Evolutionary conservation across 2,888 invertebrate species (phyloP), one percentile per base, ranked within the genome.

Genomic region (Callinectes sapidus): DNA sequence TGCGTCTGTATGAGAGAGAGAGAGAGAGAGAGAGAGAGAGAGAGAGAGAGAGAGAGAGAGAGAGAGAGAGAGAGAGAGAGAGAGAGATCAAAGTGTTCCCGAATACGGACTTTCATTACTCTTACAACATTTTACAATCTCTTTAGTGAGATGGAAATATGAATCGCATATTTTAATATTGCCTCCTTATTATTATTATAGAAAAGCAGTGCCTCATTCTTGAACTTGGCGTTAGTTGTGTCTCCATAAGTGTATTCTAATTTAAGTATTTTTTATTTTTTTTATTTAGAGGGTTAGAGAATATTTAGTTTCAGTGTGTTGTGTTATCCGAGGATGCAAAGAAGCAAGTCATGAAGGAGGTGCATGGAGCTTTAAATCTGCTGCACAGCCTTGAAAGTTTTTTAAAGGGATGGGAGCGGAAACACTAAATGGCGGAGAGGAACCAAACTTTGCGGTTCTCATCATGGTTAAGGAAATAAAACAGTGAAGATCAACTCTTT

Each of bases 11-110:
- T 14, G 77, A 77, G 77, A 77, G 77, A 77, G 77, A 77, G 77
- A 77, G 77, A 77, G 77, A 77, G 28, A 77, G 77, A 77, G 77
- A 77, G 77, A 77, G 77, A 77, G 77, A 77, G 77, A 77, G 77
- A 77, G 77, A 77, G 77, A 77, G 77, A 77, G 77, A 77, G 77
- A 77, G 77, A 77, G 77, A 77, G 77, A 77, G 77, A 77, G 28
- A 77, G 77, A 77, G 77, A 77, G 77, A 77, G 77, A 77, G 77
- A 77, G 48, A 48, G 48, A 48, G 48, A 48, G 48, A 48, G 48
- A 48, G 48, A 48, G 48, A 48, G 8, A 48, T 8, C 48, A 48
- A 48, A 48, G 48, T 10, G 48, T 8, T 48, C 10, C 48, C 10
- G 48, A 48, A 48, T 48, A 48, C 48, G 3, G 48, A 48, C 48